A percentile compares a stretch with the other conserved stretches of the same genome.
Conservation (phyloP, 2,797 vertebrate species). For the Anguilla anguilla region DNA sequence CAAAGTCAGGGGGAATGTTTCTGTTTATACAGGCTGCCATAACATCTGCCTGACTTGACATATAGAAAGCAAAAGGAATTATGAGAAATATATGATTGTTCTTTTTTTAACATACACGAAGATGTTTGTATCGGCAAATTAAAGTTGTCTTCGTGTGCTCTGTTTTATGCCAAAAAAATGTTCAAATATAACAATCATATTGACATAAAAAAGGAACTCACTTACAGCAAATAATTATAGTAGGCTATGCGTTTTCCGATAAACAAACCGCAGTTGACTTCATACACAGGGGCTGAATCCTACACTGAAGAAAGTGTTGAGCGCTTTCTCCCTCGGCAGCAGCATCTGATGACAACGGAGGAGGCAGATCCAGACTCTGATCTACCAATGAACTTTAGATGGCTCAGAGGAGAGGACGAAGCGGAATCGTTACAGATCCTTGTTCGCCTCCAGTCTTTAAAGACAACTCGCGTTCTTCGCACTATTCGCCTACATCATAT, state of each 20-base stretch:
- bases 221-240: background rate
- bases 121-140: background rate
- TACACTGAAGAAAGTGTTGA: background rate
- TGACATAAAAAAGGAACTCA: background rate
- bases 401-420: slow-evolving; percentile 1
- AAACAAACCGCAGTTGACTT: background rate
- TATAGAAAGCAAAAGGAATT: background rate
- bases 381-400: background rate
- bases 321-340: background rate
- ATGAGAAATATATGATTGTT: no score
- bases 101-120: background rate
- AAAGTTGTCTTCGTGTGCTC: background rate
- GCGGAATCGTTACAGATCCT: background rate
- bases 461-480: background rate
- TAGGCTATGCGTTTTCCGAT: background rate
- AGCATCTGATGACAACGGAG: background rate
- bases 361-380: slow-evolving; percentile 18
- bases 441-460: background rate
- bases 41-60: slow-evolving; percentile 36
- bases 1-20: slow-evolving; percentile 20
- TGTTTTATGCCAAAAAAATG: background rate
- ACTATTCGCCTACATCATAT: background rate
- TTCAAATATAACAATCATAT: background rate
- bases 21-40: slow-evolving; percentile 35
- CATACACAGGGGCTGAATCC: background rate